Base-by-base conservation (phyloP, 2,113 vertebrate species). In the Gasterosteus nipponicus region DNA sequence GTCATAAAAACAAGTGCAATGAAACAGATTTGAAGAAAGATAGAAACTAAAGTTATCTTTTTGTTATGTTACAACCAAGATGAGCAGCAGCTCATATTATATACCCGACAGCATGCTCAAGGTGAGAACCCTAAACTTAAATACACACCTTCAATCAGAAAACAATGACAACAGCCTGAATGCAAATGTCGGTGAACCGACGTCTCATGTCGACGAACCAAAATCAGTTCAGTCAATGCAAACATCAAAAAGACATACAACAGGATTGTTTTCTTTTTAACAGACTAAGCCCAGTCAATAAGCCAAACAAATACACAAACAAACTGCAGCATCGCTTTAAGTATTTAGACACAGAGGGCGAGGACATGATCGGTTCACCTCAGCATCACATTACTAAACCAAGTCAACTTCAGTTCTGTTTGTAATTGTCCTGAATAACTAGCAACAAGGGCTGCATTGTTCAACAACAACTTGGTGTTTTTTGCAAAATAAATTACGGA, bases 401-500 rank as follows among this genome's bases (percentile, higher is more conserved):
- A 76, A 80, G 49, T 78, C 56, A 62, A 41, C 61, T 67, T 51
- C 18, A 61, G 46, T 69, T 60, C 57, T 10, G 56, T 70, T 73
- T 75, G 71, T 67, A 65, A 26, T 8, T 42, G 54, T 71, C 39
- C 35, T 60, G 19, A 74, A 22, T 31, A 73, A 69, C 22, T 63
- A 49, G 12, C 35, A 62, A 46, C 18, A 64, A 49, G 41, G 51
- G 42, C 78, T 65, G 80, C 31, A 65, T 46, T 16, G 69, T 82
- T 83, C 62, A 61, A 78, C 62, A 47, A 75, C n/a, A 44, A 61
- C 74, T 75, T 77, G 15, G 61, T 42, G 38, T 64, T 87, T 26
- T 82, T 77, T 63, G 74, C 78, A 69, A 81, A 87, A 85, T 62
- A 84, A 83, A 14, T 82, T 77, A 83, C 77, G 11, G 16, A 57